These are phyloP conservation scores for Thomomys bottae DNA, from an alignment of 2,113 vertebrate species.

Conservation along the genomic window DNA sequence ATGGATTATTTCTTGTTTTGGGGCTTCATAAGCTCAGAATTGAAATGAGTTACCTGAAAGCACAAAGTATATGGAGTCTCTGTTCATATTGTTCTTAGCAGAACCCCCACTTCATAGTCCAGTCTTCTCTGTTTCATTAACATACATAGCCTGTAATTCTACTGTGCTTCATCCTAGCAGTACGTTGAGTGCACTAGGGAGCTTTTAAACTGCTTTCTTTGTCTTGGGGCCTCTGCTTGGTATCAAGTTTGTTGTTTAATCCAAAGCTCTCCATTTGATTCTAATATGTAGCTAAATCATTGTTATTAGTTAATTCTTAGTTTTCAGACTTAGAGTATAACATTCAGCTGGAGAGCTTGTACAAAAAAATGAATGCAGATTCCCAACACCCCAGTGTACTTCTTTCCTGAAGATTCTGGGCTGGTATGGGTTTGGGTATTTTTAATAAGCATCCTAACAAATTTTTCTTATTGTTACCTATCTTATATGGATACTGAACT, in stretches of 20 bases:
- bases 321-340: constrained; percentile 35
- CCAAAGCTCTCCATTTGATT: not conserved
- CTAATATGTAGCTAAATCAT: not conserved
- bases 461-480: constrained; percentile 35
- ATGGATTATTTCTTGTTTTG: not conserved
- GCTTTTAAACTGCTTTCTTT: constrained; percentile 3
- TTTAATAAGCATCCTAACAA: constrained; percentile 54
- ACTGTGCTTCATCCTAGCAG: not conserved
- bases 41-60: constrained; percentile 28
- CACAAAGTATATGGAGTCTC: not conserved
- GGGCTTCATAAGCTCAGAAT: not conserved
- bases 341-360: not conserved
- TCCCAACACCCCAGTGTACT: not conserved
- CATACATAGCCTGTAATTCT: not conserved
- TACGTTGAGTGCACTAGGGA: not conserved
- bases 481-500: not conserved
- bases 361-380: constrained; percentile 25
- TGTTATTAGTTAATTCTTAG: not conserved
- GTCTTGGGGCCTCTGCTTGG: not conserved
- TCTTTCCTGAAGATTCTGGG: not conserved
- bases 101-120: not conserved
- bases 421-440: not conserved
- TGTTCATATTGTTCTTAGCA: not conserved
- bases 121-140: not conserved
- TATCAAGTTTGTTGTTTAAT: not conserved